These are phyloP conservation scores for Tetrao urogallus DNA, from an alignment of 2,113 vertebrate species.

Conservation along the genomic window DNA sequence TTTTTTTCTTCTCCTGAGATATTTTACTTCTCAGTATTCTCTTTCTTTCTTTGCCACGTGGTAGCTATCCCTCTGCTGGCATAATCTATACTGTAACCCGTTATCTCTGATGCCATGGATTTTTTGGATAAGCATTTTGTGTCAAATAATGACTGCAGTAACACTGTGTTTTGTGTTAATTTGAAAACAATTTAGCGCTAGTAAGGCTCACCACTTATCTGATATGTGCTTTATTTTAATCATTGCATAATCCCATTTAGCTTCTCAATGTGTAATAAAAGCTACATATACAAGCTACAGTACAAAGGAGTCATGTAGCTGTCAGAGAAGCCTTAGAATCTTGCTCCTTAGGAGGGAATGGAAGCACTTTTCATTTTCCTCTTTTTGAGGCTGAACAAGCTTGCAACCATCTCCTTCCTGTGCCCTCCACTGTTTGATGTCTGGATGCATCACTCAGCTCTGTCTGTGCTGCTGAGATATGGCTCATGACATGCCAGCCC, in stretches of 20 bases:
- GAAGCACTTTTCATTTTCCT: background rate
- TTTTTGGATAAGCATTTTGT: slow-evolving; percentile 11
- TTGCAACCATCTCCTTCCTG: background rate
- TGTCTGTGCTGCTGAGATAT: no score
- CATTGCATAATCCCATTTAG: background rate
- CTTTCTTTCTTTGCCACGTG: slow-evolving; percentile 19
- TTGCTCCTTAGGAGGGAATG: background rate
- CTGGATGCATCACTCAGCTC: background rate
- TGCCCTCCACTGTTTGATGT: background rate
- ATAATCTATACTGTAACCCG: slow-evolving; percentile 42
- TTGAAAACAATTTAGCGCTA: background rate
- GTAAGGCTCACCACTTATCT: background rate
- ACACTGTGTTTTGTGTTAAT: background rate
- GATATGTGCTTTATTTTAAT: background rate
- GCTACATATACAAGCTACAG: background rate
- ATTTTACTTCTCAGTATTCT: slow-evolving; percentile 58
- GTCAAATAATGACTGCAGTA: slow-evolving; percentile 28
- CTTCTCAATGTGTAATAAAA: background rate
- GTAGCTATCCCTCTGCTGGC: slow-evolving; percentile 31
- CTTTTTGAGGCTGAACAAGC: background rate
- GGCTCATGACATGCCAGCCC: background rate
- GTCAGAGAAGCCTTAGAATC: background rate
- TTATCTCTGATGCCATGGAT: background rate
- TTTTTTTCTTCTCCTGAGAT: background rate
- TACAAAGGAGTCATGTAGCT: background rate